These are phyloP conservation scores for Sinosuthora webbiana DNA, from an alignment of 2,113 vertebrate genomes.

Conservation along the genomic window DNA sequence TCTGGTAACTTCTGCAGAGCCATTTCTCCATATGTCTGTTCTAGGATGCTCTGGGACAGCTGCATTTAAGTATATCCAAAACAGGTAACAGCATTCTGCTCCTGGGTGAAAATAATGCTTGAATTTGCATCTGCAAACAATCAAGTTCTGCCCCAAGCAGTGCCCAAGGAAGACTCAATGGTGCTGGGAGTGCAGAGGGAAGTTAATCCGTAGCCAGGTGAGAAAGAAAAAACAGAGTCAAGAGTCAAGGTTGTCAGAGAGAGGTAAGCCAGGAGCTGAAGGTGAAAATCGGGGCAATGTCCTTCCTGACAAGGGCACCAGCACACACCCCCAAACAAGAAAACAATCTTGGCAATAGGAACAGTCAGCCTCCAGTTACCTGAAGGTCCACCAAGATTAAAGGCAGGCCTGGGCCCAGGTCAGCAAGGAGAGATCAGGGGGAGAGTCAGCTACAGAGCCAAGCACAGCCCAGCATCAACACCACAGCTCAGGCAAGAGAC, in stretches of 20 bases:
- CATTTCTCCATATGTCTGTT: accelerated
- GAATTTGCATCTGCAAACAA: not conserved
- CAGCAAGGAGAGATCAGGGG: not conserved
- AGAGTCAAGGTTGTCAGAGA: accelerated
- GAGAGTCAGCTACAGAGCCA: not conserved
- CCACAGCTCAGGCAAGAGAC: not conserved
- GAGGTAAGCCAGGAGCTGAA: not conserved
- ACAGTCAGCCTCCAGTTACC: not conserved
- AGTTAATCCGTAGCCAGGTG: not conserved
- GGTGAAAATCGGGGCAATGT: accelerated
- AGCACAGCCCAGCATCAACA: not conserved
- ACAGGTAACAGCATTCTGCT: not conserved
- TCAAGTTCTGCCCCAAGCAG: not conserved
- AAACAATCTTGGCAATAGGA: not conserved
- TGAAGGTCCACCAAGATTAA: not conserved
- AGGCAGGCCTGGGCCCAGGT: not conserved
- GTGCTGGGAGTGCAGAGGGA: not conserved
- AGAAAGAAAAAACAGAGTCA: not conserved
- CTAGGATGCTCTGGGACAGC: not conserved
- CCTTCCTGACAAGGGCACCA: not conserved
- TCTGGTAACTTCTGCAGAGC: not conserved
- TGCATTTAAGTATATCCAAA: not conserved
- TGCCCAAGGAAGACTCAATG: not conserved
- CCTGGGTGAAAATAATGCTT: not conserved
- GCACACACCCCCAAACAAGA: not conserved